phyloP scores from a whole-genome alignment of 2,797 vertebrate species.

The Sebastes vulpes region DNA sequence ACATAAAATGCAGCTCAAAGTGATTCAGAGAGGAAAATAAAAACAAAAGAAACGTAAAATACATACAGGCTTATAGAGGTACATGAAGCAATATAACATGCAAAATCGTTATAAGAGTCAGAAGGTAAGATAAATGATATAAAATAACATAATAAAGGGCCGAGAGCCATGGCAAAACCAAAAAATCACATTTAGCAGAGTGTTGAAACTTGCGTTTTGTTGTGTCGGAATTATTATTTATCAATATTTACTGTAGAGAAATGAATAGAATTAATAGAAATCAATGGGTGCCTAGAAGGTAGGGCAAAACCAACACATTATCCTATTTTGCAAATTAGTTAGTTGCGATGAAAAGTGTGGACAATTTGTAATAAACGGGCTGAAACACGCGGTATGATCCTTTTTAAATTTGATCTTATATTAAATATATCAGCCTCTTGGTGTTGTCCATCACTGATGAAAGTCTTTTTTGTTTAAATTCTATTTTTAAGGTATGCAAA shows the following conservation, averaged over 20 bases:
- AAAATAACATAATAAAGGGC: neutral
- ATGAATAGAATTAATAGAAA: neutral
- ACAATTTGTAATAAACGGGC: neutral
- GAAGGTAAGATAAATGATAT: neutral
- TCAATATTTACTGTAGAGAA: neutral
- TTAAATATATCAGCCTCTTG: neutral
- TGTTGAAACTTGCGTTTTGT: no score
- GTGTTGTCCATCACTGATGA: neutral
- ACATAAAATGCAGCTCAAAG: neutral
- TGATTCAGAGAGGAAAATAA: neutral
- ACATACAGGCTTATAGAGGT: neutral
- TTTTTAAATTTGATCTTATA: neutral
- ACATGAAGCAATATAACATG: neutral
- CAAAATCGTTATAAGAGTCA: neutral
- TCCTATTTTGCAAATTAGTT: neutral
- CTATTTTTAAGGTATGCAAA: neutral
- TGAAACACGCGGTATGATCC: neutral
- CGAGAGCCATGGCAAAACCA: neutral
- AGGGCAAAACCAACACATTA: neutral
- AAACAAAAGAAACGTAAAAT: neutral
- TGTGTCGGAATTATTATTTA: no score
- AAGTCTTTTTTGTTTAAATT: neutral
- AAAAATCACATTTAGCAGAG: accelerated
- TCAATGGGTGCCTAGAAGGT: neutral
- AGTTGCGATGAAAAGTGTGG: neutral